Percentiles rank a stretch among this genome's conserved stretches.
Evolutionary conservation across 2,888 invertebrate species (phyloP).

Genomic region (Sphaerophoria taeniata): DNA sequence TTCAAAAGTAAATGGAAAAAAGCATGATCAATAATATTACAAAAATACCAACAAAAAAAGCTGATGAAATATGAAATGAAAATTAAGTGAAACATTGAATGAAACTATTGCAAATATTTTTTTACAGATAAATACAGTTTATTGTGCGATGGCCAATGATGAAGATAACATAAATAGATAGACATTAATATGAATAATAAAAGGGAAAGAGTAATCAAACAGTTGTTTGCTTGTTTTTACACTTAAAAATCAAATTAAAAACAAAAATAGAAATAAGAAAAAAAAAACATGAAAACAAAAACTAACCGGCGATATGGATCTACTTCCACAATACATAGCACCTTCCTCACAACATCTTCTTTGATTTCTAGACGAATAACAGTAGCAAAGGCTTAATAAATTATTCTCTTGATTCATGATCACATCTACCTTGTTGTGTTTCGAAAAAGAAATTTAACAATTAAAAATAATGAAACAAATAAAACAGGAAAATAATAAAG

Average conservation of each 20-base stretch:
- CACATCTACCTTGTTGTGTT: conserved; percentile 76
- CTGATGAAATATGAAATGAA: too few species aligned
- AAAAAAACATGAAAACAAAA: conserved; percentile 69
- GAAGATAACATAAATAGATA: too few species aligned
- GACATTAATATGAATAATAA: conserved; percentile 35
- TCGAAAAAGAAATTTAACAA: conserved; percentile 68
- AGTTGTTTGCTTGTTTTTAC: conserved; percentile 36
- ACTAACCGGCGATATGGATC: conserved; percentile 80
- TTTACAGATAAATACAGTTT: too few species aligned
- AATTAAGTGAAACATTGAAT: too few species aligned
- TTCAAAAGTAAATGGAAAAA: too few species aligned
- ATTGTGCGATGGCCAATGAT: too few species aligned
- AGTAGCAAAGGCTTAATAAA: conserved; percentile 76
- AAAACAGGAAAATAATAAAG: conserved; percentile 72
- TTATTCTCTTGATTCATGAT: conserved; percentile 76
- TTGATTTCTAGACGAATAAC: conserved; percentile 75
- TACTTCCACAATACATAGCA: conserved; percentile 76
- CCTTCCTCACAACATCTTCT: conserved; percentile 75
- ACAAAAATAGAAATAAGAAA: conserved; percentile 48
- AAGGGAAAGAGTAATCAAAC: conserved; percentile 44
- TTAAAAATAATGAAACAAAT: conserved; percentile 60
- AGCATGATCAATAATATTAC: too few species aligned
- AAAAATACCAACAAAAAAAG: too few species aligned
- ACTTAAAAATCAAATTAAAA: conserved; percentile 67
- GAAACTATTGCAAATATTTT: too few species aligned